Conservation (phyloP, 2,888 invertebrate genomes). For the Stramonita haemastoma region DNA sequence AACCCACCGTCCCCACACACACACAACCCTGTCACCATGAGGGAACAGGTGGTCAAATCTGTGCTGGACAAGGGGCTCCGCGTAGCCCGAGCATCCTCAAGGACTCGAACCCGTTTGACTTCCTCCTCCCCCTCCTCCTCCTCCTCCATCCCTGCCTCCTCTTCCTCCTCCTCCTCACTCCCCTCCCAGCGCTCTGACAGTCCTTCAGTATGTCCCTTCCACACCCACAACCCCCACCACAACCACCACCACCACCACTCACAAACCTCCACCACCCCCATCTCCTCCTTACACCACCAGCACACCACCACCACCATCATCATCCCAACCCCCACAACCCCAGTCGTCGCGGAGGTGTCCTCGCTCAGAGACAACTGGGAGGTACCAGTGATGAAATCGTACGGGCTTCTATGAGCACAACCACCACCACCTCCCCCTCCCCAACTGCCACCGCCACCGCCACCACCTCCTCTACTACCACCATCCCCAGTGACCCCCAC, state of each 20-base stretch:
- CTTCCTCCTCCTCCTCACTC: background rate
- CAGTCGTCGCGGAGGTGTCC: conserved; percentile 40
- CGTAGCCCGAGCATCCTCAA: conserved; percentile 40
- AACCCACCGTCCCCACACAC: background rate
- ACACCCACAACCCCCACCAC: background rate
- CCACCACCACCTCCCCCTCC: background rate
- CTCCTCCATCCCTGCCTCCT: background rate
- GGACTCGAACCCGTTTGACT: conserved; percentile 42
- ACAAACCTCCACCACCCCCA: background rate
- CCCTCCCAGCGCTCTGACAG: background rate
- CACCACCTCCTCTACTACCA: background rate
- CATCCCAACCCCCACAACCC: background rate
- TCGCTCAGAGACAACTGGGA: background rate
- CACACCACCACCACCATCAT: background rate
- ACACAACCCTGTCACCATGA: conserved; percentile 5
- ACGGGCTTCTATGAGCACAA: no score
- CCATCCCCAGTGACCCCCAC: background rate
- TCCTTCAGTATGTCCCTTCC: background rate
- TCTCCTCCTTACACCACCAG: background rate
- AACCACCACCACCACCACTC: background rate
- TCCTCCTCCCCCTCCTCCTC: conserved; percentile 15
- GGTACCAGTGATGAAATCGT: background rate
- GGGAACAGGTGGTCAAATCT: conserved; percentile 45
- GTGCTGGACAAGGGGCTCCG: conserved; percentile 48
- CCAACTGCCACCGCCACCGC: background rate